Evolutionary conservation across 2,113 vertebrate genomes (phyloP).

Genomic region (Halichoerus grypus): DNA sequence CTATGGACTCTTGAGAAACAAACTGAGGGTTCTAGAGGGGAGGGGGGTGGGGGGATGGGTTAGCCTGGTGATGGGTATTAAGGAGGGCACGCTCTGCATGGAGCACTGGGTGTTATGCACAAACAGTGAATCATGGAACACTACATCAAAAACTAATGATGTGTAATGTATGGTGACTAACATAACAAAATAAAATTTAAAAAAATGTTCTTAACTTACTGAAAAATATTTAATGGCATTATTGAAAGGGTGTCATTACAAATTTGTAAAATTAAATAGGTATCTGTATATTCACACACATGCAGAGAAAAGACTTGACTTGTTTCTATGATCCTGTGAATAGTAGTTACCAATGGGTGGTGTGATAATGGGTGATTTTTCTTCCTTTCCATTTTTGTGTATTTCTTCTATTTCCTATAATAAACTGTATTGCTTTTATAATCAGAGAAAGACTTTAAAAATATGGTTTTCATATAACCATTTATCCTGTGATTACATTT

Average conservation of each 20-base stretch:
- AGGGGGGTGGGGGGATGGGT: no score
- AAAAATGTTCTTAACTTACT: not conserved
- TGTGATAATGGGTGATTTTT: not conserved
- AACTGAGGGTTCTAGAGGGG: no score
- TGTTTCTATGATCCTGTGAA: not conserved
- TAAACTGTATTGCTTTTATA: not conserved
- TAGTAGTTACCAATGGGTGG: not conserved
- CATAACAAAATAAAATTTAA: no score
- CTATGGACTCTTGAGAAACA: no score
- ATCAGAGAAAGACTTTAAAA: not conserved
- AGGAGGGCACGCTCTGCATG: no score
- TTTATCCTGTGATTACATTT: not conserved
- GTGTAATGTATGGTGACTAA: no score
- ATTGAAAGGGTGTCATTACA: not conserved
- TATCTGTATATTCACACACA: not conserved
- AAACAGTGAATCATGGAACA: no score
- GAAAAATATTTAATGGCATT: not conserved
- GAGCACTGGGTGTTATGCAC: no score
- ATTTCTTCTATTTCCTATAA: slow-evolving; percentile 22
- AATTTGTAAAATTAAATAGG: not conserved
- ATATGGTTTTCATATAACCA: not conserved
- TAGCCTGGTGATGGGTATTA: no score
- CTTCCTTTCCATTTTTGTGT: not conserved
- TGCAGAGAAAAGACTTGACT: not conserved
- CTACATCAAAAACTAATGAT: no score